These are phyloP conservation scores for Drosophila pseudotalamancana DNA, from an alignment of 2,888 invertebrate species.

Conservation along the genomic window DNA sequence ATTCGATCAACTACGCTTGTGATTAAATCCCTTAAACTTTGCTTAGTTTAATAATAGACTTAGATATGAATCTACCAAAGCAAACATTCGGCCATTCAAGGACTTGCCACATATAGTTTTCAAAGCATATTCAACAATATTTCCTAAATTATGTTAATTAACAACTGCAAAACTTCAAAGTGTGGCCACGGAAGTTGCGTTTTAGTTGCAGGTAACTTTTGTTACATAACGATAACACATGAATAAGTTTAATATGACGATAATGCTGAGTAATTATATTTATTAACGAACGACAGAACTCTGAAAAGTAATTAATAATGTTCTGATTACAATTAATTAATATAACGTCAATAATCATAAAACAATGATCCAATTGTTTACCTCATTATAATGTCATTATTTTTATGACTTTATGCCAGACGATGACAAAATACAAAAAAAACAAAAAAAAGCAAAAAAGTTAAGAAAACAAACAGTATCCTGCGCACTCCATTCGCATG, in stretches of 20 bases:
- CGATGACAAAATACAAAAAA: slow-evolving; percentile 11
- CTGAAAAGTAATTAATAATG: slow-evolving; percentile 49
- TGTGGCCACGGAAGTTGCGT: too few species aligned
- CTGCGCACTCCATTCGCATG: slow-evolving; percentile 30
- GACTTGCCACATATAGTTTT: too few species aligned
- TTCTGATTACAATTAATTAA: slow-evolving; percentile 34
- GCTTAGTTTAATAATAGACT: too few species aligned
- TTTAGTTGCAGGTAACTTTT: too few species aligned
- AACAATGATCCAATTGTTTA: slow-evolving; percentile 23
- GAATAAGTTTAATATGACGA: slow-evolving; percentile 2
- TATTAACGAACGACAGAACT: slow-evolving; percentile 11
- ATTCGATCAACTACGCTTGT: too few species aligned
- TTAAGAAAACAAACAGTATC: slow-evolving; percentile 15
- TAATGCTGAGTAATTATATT: slow-evolving; percentile 26
- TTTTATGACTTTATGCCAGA: slow-evolving; percentile 30
- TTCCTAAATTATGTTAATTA: too few species aligned
- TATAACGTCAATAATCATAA: slow-evolving; percentile 14
- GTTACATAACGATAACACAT: neutral
- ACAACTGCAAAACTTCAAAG: too few species aligned
- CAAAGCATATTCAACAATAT: too few species aligned
- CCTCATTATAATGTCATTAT: slow-evolving; percentile 57
- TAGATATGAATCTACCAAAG: too few species aligned
- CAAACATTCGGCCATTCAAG: too few species aligned
- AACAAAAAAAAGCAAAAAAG: slow-evolving; percentile 3
- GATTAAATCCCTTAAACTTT: too few species aligned